Percentiles rank a stretch among this genome's conserved stretches.
phyloP scores from a whole-genome alignment of 2,113 vertebrate genomes.

The Oryzias javanicus region DNA sequence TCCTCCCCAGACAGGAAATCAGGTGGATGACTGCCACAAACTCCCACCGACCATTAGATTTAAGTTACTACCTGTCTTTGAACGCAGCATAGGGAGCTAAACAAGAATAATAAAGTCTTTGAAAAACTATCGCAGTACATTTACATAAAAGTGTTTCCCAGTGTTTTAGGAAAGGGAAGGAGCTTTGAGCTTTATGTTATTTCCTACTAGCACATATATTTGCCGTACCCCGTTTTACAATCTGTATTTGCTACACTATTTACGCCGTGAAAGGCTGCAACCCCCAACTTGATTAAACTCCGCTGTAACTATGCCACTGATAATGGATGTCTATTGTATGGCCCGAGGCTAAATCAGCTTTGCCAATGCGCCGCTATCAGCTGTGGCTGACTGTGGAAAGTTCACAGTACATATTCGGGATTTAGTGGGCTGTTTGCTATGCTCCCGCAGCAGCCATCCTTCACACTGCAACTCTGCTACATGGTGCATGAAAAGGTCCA shows the following conservation, averaged over 20 bases:
- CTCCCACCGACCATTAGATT: slow-evolving; percentile 13
- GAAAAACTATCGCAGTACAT: slow-evolving; percentile 34
- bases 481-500: slow-evolving; percentile 45
- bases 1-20: slow-evolving; percentile 56
- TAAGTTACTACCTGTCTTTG: slow-evolving; percentile 47
- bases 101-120: slow-evolving; percentile 31
- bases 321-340: slow-evolving; percentile 61
- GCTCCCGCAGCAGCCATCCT: slow-evolving; percentile 35
- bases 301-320: slow-evolving; percentile 45
- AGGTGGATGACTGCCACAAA: slow-evolving; percentile 48
- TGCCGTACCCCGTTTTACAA: slow-evolving; percentile 5
- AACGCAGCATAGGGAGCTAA: slow-evolving; percentile 40
- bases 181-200: neutral
- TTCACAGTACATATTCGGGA: slow-evolving; percentile 62
- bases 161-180: neutral
- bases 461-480: slow-evolving; percentile 59
- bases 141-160: neutral
- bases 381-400: slow-evolving; percentile 54
- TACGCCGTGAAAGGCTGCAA: slow-evolving; percentile 28
- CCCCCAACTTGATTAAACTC: slow-evolving; percentile 54
- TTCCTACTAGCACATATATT: slow-evolving; percentile 9
- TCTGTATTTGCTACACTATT: slow-evolving; percentile 25
- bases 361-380: slow-evolving; percentile 55
- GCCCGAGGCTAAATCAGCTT: slow-evolving; percentile 54
- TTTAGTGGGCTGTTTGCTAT: slow-evolving; percentile 70